Base-by-base conservation (phyloP, 2,113 vertebrate genomes). In the Osmerus mordax region DNA sequence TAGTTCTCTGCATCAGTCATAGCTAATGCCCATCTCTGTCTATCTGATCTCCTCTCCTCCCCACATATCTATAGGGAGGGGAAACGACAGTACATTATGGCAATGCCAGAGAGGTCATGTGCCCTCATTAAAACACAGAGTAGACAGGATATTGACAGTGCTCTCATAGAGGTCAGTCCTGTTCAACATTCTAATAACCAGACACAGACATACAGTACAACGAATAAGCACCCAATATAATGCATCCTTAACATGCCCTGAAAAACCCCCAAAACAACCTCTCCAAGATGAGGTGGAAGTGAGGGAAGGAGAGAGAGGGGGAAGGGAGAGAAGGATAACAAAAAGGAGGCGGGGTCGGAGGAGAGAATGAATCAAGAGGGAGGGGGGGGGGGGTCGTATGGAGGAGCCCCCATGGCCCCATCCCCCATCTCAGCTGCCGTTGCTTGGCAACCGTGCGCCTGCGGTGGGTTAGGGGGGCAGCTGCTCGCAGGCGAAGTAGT, bases 401-500 rank as follows among this genome's bases (percentile, higher is more conserved):
- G 41, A 47, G 41, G 41, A 47, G 7, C 59, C 23, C 21, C 23
- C 23, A 15, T 15, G 13, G 23, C 14, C 23, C 60, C 25, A 13
- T 15, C 13, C 25, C 14, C 60, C 60, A 18, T 15, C 4, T n/a
- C 60, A 11, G 41, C 41, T 47, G 41, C 41, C 15, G 60, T 28
- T 15, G 60, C 60, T 61, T 21, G 15, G 23, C 21, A 61, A 61
- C 60, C 7, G 15, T 1, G 15, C 36, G 64, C 21, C 23, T 32
- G 29, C 8, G 28, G 3, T 28, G 29, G 62, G 23, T 18, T 47
- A 16, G 2, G 51, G 52, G n/a, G 65, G 62, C 4, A 87, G 69
- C 67, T 96, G 93, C 87, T 97, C 94, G 55, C 95, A 98, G 77
- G 96, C 92, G 77, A 97, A 99, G 76, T 99, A 99, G 88, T 99